Conservation (phyloP, 2,797 vertebrate species). For the Apodemus agrarius region DNA sequence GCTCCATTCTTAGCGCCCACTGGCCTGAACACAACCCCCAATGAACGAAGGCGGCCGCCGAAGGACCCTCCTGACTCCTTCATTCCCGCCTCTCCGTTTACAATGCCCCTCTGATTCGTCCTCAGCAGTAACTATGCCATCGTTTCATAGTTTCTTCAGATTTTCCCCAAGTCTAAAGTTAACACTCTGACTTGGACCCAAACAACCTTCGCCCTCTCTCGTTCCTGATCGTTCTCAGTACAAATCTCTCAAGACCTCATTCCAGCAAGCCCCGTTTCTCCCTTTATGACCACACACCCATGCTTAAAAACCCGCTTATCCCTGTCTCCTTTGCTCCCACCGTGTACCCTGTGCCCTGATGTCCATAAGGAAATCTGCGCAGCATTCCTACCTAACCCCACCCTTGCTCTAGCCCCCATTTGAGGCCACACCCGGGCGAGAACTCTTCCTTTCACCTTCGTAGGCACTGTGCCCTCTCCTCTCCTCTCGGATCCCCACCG, state of each 20-base stretch:
- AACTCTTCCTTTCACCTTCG: background rate
- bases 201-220: background rate
- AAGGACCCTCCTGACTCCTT: background rate
- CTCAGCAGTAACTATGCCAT: background rate
- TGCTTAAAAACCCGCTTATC: background rate
- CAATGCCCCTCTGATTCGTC: background rate
- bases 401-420: background rate
- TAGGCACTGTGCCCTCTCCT: background rate
- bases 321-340: background rate
- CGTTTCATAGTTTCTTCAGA: background rate
- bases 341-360: background rate
- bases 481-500: conserved; percentile 5
- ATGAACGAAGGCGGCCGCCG: background rate
- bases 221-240: background rate
- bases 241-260: background rate
- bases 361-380: background rate
- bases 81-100: background rate
- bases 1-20: no score
- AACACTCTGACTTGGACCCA: background rate
- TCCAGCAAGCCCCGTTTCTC: background rate
- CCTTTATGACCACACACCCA: background rate
- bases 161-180: background rate
- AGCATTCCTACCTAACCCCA: background rate
- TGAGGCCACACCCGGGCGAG: background rate
- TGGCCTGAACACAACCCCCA: background rate